These are phyloP conservation scores for Psettodes erumei DNA, from an alignment of 2,113 vertebrate genomes.

Conservation along the genomic window DNA sequence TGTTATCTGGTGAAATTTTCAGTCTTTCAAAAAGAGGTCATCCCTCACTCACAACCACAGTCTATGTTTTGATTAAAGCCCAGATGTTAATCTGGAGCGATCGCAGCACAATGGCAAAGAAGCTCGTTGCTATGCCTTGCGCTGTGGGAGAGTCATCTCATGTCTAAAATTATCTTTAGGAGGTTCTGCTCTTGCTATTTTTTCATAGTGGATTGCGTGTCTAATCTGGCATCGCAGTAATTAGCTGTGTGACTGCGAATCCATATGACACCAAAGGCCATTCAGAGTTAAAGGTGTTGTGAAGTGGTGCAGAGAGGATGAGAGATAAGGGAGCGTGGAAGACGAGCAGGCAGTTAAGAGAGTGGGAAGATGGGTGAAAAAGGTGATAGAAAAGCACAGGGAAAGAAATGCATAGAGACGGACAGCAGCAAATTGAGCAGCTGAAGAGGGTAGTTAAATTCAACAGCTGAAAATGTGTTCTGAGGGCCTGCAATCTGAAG, in stretches of 20 bases:
- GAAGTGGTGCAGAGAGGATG: slow-evolving; percentile 45
- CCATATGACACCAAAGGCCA: slow-evolving; percentile 39
- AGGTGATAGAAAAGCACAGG: slow-evolving; percentile 17
- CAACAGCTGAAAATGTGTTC: slow-evolving; percentile 64
- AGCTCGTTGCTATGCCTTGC: neutral
- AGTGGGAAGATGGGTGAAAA: slow-evolving; percentile 29
- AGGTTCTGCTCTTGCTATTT: neutral
- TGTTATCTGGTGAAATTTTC: neutral
- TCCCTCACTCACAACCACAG: neutral
- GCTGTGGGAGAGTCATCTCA: neutral
- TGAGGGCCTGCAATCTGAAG: slow-evolving; percentile 49
- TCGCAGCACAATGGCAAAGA: neutral
- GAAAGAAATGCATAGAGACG: slow-evolving; percentile 35
- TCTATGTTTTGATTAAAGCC: slow-evolving; percentile 8
- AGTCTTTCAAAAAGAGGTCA: neutral
- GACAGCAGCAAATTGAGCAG: slow-evolving; percentile 52
- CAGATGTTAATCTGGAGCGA: neutral
- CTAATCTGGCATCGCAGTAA: slow-evolving; percentile 35
- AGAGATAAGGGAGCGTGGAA: slow-evolving; percentile 21
- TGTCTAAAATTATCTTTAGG: slow-evolving; percentile 14
- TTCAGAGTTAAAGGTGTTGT: slow-evolving; percentile 43
- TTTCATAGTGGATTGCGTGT: slow-evolving; percentile 11
- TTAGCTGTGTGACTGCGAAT: slow-evolving; percentile 43
- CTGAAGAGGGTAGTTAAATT: slow-evolving; percentile 69
- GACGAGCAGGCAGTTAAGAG: slow-evolving; percentile 38